Percentiles rank a stretch among this genome's conserved stretches.
phyloP scores from a whole-genome alignment of 2,113 vertebrate species.

The Peromyscus polionotus region DNA sequence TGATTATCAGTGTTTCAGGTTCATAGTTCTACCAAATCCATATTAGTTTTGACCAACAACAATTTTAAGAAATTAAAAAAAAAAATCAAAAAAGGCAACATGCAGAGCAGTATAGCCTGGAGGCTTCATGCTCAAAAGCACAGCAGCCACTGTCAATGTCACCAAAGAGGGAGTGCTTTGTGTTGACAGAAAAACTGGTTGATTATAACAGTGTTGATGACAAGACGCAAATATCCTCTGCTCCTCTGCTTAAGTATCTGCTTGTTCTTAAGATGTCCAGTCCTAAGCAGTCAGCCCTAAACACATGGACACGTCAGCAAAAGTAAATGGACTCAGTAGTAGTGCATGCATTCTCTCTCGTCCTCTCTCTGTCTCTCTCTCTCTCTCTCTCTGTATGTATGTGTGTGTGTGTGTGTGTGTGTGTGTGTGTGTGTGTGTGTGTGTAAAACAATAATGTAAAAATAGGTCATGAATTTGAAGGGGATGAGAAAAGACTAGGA shows the following conservation, averaged over 20 bases:
- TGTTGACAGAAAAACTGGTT: not conserved
- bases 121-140: not conserved
- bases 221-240: not conserved
- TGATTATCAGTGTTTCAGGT: not conserved
- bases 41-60: not conserved
- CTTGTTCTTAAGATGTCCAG: not conserved
- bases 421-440: not conserved
- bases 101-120: rapidly evolving
- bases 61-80: not conserved
- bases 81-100: not conserved
- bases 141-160: not conserved
- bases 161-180: too few species aligned
- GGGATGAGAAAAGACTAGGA: not conserved
- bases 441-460: not conserved
- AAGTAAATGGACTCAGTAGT: not conserved
- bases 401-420: not conserved
- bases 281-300: not conserved
- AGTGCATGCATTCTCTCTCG: too few species aligned
- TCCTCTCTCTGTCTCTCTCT: too few species aligned
- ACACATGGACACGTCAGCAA: not conserved
- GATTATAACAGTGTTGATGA: not conserved
- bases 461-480: not conserved
- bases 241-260: not conserved
- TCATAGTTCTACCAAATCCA: not conserved
- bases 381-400: too few species aligned